Conservation (phyloP, 2,888 invertebrate species). For the Buathra laborator region DNA sequence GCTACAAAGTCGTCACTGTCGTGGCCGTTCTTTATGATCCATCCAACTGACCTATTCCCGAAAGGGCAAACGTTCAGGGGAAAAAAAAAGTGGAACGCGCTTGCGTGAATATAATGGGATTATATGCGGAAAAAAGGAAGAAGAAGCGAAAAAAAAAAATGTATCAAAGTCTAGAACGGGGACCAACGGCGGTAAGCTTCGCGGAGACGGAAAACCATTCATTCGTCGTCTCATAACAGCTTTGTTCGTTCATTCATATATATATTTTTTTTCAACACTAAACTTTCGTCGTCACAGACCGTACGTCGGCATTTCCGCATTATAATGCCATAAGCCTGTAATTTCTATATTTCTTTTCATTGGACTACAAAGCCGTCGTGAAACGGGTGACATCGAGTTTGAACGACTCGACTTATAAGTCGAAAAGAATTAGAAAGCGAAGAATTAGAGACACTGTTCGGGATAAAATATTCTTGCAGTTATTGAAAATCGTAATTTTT, state of each 20-base stretch:
- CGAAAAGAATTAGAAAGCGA: neutral
- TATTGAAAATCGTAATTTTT: neutral
- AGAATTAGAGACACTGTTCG: neutral
- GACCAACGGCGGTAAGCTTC: conserved; percentile 39
- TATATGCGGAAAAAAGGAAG: conserved; percentile 50
- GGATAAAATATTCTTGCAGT: neutral
- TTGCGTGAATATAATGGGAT: conserved; percentile 23
- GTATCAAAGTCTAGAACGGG: conserved; percentile 22
- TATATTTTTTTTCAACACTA: neutral
- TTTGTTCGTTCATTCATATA: conserved; percentile 41
- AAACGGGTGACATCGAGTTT: neutral
- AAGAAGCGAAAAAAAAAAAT: conserved; percentile 29
- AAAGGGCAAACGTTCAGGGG: conserved; percentile 65
- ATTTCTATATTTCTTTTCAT: conserved; percentile 5
- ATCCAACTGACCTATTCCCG: conserved; percentile 52
- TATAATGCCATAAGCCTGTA: conserved; percentile 26
- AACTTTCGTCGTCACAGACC: conserved; percentile 9
- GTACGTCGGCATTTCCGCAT: neutral
- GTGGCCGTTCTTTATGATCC: neutral
- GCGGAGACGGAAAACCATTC: conserved; percentile 59
- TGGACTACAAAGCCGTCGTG: neutral
- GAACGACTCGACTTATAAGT: neutral
- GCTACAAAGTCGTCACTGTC: neutral
- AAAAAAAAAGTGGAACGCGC: conserved; percentile 60
- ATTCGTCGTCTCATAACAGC: neutral